Evolutionary conservation across 53 echinoderm and acorn worm species (phyloP).

Genomic region (Paelopatides confundens): DNA sequence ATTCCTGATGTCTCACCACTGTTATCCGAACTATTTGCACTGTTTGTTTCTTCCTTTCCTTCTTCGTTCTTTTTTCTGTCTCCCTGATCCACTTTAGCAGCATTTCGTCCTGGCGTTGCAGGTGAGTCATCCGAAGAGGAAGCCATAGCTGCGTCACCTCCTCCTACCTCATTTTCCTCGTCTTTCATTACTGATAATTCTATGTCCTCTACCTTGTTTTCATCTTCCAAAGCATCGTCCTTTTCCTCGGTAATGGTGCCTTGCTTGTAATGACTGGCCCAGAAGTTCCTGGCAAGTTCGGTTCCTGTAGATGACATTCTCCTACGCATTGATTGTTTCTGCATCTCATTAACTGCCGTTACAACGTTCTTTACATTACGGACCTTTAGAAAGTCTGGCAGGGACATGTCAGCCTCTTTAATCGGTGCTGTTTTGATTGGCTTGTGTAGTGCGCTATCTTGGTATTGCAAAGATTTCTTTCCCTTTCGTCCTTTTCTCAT

Average conservation of each 20-base stretch:
- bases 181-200: background rate
- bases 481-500: slow-evolving; percentile 90
- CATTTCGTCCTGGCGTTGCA: background rate
- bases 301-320: slow-evolving; percentile 52
- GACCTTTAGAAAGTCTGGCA: slow-evolving; percentile 95
- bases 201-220: background rate
- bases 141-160: background rate
- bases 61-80: slow-evolving; percentile 33
- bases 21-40: slow-evolving; percentile 61
- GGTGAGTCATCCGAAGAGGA: background rate
- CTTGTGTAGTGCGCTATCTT: slow-evolving; percentile 63
- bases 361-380: slow-evolving; percentile 96
- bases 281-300: slow-evolving; percentile 30
- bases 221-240: slow-evolving; percentile 20
- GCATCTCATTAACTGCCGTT: slow-evolving; percentile 89
- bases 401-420: slow-evolving; percentile 85
- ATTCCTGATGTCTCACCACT: slow-evolving; percentile 94
- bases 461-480: slow-evolving; percentile 73
- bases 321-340: slow-evolving; percentile 78
- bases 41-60: slow-evolving; percentile 57
- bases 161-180: background rate
- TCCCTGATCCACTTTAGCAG: slow-evolving; percentile 32
- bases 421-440: slow-evolving; percentile 89
- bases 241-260: slow-evolving; percentile 46
- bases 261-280: slow-evolving; percentile 18